Conservation (phyloP, 2,888 invertebrate genomes). For the Netelia melanura region DNA sequence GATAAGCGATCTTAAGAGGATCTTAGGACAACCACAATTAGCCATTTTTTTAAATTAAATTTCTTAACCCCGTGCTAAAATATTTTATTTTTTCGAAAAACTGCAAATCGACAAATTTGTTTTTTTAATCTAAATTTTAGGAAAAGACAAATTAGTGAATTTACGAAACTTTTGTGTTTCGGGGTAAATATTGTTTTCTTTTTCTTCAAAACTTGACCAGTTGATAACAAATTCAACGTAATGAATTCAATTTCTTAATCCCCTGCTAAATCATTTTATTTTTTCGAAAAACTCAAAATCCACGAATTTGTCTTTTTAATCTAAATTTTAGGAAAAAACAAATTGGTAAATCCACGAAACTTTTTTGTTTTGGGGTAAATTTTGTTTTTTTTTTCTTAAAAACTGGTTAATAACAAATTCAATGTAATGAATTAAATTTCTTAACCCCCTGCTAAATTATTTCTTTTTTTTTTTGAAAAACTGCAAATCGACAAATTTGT, state of each 20-base stretch:
- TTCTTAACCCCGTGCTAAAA: too few relatives aligned
- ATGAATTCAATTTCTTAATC: too few relatives aligned
- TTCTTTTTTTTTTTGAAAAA: background rate
- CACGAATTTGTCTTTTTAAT: background rate
- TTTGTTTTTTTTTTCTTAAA: background rate
- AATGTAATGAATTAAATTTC: background rate
- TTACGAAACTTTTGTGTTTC: too few relatives aligned
- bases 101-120: too few relatives aligned
- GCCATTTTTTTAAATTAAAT: slow-evolving; percentile 44
- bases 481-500: too few relatives aligned
- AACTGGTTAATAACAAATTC: slow-evolving; percentile 16
- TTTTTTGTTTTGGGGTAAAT: slow-evolving; percentile 1
- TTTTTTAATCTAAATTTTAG: too few relatives aligned
- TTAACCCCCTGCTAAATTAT: background rate
- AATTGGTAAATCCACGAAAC: background rate
- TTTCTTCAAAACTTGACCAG: too few relatives aligned
- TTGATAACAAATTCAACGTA: too few relatives aligned
- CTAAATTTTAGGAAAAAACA: background rate
- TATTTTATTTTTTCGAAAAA: too few relatives aligned
- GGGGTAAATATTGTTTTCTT: too few relatives aligned
- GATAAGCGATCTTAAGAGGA: slow-evolving; percentile 66
- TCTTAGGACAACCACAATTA: slow-evolving; percentile 72
- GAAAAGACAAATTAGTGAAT: too few relatives aligned
- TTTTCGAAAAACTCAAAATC: background rate
- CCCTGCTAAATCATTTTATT: too few relatives aligned